phyloP scores from a whole-genome alignment of 2,888 invertebrate genomes.

The Hermodice carunculata region DNA sequence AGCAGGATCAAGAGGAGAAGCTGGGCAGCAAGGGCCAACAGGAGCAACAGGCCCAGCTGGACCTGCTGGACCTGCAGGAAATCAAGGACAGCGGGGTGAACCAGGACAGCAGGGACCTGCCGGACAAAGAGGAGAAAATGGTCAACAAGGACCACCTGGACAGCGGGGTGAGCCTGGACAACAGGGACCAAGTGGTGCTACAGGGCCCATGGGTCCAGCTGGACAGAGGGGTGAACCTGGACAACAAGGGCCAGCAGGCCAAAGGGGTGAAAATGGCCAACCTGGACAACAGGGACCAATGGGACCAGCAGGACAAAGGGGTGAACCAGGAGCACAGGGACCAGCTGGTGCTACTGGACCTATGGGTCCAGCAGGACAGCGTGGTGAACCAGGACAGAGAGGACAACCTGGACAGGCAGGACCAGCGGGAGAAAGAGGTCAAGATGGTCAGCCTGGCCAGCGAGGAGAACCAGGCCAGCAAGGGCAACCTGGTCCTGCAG shows the following conservation, averaged over 20 bases:
- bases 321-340: slow-evolving; percentile 22
- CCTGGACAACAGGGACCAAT: slow-evolving; percentile 21
- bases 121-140: slow-evolving; percentile 22
- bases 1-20: slow-evolving; percentile 22
- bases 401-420: slow-evolving; percentile 30
- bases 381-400: slow-evolving; percentile 17
- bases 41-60: slow-evolving; percentile 32
- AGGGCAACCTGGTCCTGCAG: slow-evolving; percentile 24
- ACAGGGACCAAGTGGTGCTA: slow-evolving; percentile 66
- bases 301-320: slow-evolving; percentile 16
- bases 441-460: slow-evolving; percentile 32
- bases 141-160: slow-evolving; percentile 28
- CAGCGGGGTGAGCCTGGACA: slow-evolving; percentile 75
- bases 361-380: slow-evolving; percentile 23
- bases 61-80: slow-evolving; percentile 22
- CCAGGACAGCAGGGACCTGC: slow-evolving; percentile 24
- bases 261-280: slow-evolving; percentile 17
- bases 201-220: slow-evolving; percentile 61
- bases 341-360: slow-evolving; percentile 23
- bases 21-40: slow-evolving; percentile 19
- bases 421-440: slow-evolving; percentile 32
- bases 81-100: slow-evolving; percentile 25
- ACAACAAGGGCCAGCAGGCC: slow-evolving; percentile 42
- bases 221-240: slow-evolving; percentile 28
- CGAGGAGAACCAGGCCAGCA: slow-evolving; percentile 35